Conservation (phyloP, 2,113 vertebrate species). For the Felis chaus region DNA sequence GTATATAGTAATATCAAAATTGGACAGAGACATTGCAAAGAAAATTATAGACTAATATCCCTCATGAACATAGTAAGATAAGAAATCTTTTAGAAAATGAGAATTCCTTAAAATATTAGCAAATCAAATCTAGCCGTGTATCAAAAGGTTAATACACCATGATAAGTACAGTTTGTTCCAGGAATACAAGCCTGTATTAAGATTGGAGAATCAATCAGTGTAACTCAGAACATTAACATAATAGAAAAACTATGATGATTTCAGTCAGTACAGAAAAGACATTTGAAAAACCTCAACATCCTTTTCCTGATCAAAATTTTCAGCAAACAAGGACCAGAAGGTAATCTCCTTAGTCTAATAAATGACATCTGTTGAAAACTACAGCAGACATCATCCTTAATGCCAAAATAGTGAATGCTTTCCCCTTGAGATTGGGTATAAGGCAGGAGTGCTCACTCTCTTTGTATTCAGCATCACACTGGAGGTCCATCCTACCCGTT, state of each 20-base stretch:
- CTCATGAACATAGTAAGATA: background rate
- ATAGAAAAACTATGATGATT: background rate
- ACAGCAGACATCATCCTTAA: background rate
- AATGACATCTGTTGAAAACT: background rate
- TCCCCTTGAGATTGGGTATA: background rate
- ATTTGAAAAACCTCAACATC: background rate
- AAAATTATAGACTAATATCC: background rate
- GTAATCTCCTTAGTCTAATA: background rate
- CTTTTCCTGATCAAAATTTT: background rate
- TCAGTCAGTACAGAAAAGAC: background rate
- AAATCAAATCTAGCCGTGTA: background rate
- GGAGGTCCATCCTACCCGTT: background rate
- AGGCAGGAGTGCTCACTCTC: background rate
- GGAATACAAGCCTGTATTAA: background rate
- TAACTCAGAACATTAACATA: background rate
- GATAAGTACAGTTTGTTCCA: background rate
- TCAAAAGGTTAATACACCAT: background rate
- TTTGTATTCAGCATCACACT: background rate
- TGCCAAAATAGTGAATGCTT: background rate
- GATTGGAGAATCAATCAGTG: background rate
- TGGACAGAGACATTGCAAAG: background rate
- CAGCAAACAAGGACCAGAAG: background rate
- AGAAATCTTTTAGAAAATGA: background rate
- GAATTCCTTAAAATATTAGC: background rate
- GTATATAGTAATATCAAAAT: background rate